Evolutionary conservation across 2,888 invertebrate species (phyloP), one percentile per base, ranked within the genome.

Genomic region (Lepidocyrtinus sp.): DNA sequence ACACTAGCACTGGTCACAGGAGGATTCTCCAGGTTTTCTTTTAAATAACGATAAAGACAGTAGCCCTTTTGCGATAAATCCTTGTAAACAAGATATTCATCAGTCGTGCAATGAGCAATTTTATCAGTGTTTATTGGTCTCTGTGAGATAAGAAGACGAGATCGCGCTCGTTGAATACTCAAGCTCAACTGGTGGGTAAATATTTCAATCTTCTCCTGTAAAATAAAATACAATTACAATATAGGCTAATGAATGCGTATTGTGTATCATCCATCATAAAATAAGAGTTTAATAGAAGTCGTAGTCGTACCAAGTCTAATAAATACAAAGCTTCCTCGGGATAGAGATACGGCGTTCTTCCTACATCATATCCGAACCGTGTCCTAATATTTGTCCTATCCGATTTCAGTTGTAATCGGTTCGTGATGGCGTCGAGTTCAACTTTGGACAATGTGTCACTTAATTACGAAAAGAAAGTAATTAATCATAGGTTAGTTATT

Each of bases 261-360:
- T 63, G 15, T 24, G 25, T 24, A 1, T 63, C 21, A 2, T 19
- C 25, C 22, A 22, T 63, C n/a, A n/a, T n/a, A n/a, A n/a, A n/a
- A n/a, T n/a, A n/a, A 63, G 2, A 19, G 9, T 61, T 1, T 26
- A 15, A 50, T n/a, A n/a, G n/a, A n/a, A n/a, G n/a, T n/a, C n/a
- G n/a, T 36, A 5, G 12, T 36, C 69, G 59, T 67, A 82, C 82
- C 21, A 55, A n/a, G 36, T 82, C 82, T 2, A 82, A 24, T 7
- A 82, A 46, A 36, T 79, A 82, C 15, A 82, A 50, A 21, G 82
- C 78, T 59, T 82, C 82, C 50, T 82, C 82, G 0, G 82, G 75
- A 61, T 79, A 79, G 0, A 82, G 45, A 46, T 75, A 79, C 2
- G 79, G 59, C 9, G 68, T 50, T 17, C 68, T 75, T 21, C 73